Base-by-base conservation (phyloP, 2,113 vertebrate genomes). In the Oryzias woworae region DNA sequence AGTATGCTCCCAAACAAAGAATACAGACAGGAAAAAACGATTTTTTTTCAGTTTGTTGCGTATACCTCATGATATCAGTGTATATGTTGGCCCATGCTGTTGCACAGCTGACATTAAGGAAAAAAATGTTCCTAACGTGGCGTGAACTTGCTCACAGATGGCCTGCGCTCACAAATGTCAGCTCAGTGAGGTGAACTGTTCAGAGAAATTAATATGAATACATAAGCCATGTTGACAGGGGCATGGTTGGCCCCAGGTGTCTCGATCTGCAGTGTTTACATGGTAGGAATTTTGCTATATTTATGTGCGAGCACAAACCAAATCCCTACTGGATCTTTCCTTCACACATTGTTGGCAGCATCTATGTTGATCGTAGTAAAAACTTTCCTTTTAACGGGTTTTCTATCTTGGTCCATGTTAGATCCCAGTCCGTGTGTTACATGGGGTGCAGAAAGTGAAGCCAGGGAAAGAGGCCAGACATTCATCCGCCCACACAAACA, bases 391-490 rank as follows among this genome's bases (percentile, higher is more conserved):
- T 55, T 63, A 56, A 64, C 52, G 50, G 14, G 28, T 78, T 64
- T 77, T 83, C 71, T 79, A 68, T 86, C 77, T 73, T 63, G 66
- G 73, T 78, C 67, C 66, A 81, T 51, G 58, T 62, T 81, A 58
- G 51, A 59, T 79, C 74, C 62, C 72, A 62, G 64, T 51, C 58
- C 63, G 58, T 66, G 77, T 78, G 70, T 80, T 70, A 47, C 77
- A 81, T 50, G 62, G 44, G 69, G 75, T 55, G 75, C 56, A 66
- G 66, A 60, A 73, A 73, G 74, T 58, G 73, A 66, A 87, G 74
- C 60, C 81, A 85, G 79, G 79, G 79, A 87, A 87, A 17, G 58
- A 72, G 66, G 80, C 85, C 88, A 88, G 78, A 88, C 73, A 76
- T 56, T 75, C 80, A 73, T 75, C 68, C 85, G 78, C 86, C 44